phyloP scores from a whole-genome alignment of 1,140 invertebrate species.

The Dolichoris vasculosae region DNA sequence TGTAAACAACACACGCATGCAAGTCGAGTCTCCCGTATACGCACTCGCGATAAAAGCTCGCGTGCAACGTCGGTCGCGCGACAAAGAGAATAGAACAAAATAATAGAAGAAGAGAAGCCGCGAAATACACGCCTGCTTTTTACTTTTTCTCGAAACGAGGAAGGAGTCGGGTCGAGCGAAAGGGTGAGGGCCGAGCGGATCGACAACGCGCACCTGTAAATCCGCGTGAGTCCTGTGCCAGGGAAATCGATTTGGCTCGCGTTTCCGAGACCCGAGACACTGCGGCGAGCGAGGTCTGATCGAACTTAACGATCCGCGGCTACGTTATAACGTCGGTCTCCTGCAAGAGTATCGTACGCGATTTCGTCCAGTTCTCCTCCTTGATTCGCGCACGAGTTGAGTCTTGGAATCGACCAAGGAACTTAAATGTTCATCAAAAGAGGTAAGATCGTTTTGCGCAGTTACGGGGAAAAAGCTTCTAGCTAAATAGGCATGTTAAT shows the following conservation, averaged over 20 bases:
- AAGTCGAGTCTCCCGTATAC: background rate
- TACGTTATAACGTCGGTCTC: background rate
- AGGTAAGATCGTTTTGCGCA: conserved; percentile 45
- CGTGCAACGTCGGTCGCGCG: background rate
- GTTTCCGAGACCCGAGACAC: background rate
- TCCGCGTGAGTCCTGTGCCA: background rate
- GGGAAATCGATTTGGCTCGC: conserved; percentile 39
- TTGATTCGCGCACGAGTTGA: conserved; percentile 22
- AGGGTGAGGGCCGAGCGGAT: background rate
- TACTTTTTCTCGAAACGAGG: background rate
- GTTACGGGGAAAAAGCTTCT: too few relatives aligned
- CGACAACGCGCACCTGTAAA: background rate
- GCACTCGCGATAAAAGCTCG: background rate
- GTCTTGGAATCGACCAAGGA: conserved; percentile 49
- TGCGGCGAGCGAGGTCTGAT: conserved; percentile 15
- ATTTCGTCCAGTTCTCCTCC: background rate
- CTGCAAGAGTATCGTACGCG: background rate
- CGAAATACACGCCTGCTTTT: background rate
- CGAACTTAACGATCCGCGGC: conserved; percentile 42
- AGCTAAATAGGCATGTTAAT: too few relatives aligned
- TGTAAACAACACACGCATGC: too few relatives aligned
- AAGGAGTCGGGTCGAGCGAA: too few relatives aligned
- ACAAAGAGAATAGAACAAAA: too few relatives aligned
- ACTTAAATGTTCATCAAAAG: conserved; percentile 57
- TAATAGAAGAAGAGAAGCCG: too few relatives aligned